Evolutionary conservation across 53 echinoderm and acorn worm species (phyloP).

Genomic region (Holothuria scabra): DNA sequence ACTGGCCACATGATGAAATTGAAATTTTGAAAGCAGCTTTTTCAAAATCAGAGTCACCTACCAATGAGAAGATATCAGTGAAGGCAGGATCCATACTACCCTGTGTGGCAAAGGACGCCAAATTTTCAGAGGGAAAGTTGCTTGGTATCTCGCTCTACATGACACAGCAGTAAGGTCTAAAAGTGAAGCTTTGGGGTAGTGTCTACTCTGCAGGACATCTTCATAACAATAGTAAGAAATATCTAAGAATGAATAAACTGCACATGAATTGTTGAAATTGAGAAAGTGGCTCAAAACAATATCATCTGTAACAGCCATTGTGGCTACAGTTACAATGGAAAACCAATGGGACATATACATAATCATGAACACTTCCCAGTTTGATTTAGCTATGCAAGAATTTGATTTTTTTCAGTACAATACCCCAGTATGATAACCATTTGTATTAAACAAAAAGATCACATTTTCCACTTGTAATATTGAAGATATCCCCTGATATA

Average conservation of each 20-base stretch:
- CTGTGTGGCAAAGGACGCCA: slow-evolving; percentile 16
- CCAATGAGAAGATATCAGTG: slow-evolving; percentile 14
- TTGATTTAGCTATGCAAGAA: too few relatives aligned
- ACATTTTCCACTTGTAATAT: too few relatives aligned
- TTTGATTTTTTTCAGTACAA: too few relatives aligned
- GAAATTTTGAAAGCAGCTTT: background rate
- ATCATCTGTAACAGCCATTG: slow-evolving; percentile 5
- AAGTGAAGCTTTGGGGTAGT: background rate
- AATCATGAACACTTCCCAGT: too few relatives aligned
- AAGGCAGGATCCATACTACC: slow-evolving; percentile 10
- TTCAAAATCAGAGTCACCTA: background rate
- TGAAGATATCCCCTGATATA: too few relatives aligned
- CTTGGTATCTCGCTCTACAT: background rate
- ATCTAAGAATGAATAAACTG: background rate
- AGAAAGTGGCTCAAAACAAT: background rate
- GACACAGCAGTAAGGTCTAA: background rate
- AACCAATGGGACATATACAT: too few relatives aligned
- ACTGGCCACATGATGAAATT: slow-evolving; percentile 5
- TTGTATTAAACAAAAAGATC: too few relatives aligned
- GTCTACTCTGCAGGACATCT: background rate
- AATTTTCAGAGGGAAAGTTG: background rate
- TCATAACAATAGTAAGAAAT: background rate
- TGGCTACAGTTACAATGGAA: background rate
- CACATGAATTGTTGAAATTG: slow-evolving; percentile 15
- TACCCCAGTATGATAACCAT: too few relatives aligned